Evolutionary conservation across 2,113 vertebrate species (phyloP).

Genomic region (Rhinopomastus cyanomelas): DNA sequence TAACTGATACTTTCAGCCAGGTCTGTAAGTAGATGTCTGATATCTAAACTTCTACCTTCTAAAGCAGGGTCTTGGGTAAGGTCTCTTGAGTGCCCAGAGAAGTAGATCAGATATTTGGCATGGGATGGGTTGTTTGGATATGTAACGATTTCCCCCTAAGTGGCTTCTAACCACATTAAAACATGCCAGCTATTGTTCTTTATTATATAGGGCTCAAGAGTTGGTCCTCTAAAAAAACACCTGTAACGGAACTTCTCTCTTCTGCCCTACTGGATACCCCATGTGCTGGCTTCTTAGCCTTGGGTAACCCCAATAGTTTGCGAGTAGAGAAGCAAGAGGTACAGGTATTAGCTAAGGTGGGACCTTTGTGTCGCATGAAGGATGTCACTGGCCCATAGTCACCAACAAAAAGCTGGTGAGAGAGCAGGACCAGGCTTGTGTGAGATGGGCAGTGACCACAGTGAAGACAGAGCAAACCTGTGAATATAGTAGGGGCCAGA

Average conservation of each 20-base stretch:
- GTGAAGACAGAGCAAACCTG: neutral
- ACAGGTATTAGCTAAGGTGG: neutral
- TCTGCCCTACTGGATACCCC: neutral
- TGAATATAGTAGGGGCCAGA: neutral
- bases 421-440: neutral
- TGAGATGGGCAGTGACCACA: neutral
- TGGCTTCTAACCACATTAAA: neutral
- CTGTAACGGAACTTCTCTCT: neutral
- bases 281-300: neutral
- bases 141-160: neutral
- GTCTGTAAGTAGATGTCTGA: neutral
- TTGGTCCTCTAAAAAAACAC: neutral
- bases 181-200: neutral
- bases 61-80: neutral
- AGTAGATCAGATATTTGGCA: neutral
- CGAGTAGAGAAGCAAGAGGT: neutral
- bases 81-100: neutral
- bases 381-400: neutral
- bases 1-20: neutral
- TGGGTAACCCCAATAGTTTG: accelerated
- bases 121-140: neutral
- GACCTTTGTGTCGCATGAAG: neutral
- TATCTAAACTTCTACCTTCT: neutral
- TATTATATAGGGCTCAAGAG: neutral
- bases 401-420: neutral